phyloP scores from a whole-genome alignment of 2,797 vertebrate genomes.

The Anabacerthia variegaticeps region DNA sequence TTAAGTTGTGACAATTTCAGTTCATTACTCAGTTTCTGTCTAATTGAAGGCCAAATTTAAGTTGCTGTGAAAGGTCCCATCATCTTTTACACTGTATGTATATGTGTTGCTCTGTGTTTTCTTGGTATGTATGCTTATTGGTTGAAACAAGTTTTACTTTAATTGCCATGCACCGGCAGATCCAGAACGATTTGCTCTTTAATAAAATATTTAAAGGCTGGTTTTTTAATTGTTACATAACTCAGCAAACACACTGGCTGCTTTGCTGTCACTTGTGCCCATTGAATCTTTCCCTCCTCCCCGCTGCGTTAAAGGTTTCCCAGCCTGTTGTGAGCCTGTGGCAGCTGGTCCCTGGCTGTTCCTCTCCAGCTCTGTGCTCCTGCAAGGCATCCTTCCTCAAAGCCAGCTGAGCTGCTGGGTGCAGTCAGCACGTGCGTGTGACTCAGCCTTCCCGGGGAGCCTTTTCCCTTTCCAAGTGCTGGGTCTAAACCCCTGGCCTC shows the following conservation, averaged over 20 bases:
- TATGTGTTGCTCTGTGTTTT: neutral
- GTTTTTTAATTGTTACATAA: rapidly evolving
- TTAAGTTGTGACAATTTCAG: neutral
- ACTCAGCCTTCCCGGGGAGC: neutral
- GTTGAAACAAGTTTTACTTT: neutral
- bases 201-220: neutral
- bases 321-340: rapidly evolving
- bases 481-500: neutral
- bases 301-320: neutral
- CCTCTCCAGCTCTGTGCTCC: neutral
- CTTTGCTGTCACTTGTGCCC: neutral
- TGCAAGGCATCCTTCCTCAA: neutral
- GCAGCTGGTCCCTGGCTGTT: neutral
- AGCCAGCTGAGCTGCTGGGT: neutral
- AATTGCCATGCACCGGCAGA: neutral
- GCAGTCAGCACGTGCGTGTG: rapidly evolving
- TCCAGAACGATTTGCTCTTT: neutral
- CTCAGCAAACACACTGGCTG: neutral
- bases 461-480: neutral
- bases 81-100: neutral
- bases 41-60: neutral
- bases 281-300: neutral
- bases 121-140: rapidly evolving
- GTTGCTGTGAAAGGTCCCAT: rapidly evolving
- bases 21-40: neutral